Evolutionary conservation across 2,797 vertebrate genomes (phyloP), one percentile per base, ranked within the genome.

Genomic region (Heterohyrax brucei): DNA sequence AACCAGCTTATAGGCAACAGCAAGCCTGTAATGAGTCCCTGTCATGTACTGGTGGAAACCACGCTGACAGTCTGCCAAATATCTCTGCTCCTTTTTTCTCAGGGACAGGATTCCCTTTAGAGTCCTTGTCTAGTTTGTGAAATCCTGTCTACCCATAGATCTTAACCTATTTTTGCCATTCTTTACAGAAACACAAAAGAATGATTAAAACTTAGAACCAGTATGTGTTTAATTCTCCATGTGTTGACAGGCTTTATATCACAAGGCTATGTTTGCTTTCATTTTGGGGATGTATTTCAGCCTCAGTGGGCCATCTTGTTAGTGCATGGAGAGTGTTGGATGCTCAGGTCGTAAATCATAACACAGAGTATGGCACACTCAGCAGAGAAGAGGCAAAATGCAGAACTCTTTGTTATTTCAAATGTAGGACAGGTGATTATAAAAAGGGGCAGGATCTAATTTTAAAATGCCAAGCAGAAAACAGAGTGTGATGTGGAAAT

Each of bases 1-100:
- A 99, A 98, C 98, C 95, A 98, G 98, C 98, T 98, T 98, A 97
- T 97, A 98, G 98, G 97, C 97, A 97, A 98, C 98, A 96, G 96
- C 97, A 97, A 98, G 98, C 97, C 97, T 96, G 96, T 97, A 98
- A 98, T 97, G 98, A 98, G 94, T 98, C 97, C 95, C 97, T 98
- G 98, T 98, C 98, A 98, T 98, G 98, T 98, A 97, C 97, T 97
- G 92, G 97, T 98, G 98, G 97, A 98, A 98, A 98, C 97, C 97
- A 98, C 96, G 95, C 97, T 98, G 97, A 98, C 97, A 88, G 88
- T 98, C 97, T 97, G 96, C 97, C 97, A 97, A 97, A 94, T 97
- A 98, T 90, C 95, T 97, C 87, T 96, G 94, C 85, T 97, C 93
- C 97, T 97, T 98, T 73, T 98, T 98, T 94, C 97, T 97, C 75